Base-by-base conservation (phyloP, 2,888 invertebrate species). In the Andrena praecox region DNA sequence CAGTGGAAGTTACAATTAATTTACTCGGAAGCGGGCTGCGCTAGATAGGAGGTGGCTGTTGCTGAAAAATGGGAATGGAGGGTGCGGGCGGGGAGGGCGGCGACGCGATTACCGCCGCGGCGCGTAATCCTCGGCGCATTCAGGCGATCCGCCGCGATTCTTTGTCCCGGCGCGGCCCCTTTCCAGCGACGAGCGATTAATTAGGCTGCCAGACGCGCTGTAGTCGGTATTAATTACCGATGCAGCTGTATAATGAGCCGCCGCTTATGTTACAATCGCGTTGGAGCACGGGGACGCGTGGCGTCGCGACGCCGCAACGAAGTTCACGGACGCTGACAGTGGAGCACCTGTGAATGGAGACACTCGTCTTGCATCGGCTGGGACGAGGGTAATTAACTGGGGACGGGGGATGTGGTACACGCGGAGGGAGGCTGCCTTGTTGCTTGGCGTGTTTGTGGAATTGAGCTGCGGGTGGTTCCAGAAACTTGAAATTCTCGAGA, bases 221-320 rank as follows among this genome's bases (percentile, higher is more conserved):
- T 66, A 56, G 50, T 56, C 50, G 72, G 50, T 77, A 77, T 72
- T 77, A 77, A 77, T 77, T 77, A 77, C 69, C 70, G 71, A 77
- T 71, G 76, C 42, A n/a, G 16, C 16, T 33, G 76, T 42, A 64
- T 77, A 77, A 77, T 71, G 71, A 77, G 76, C 76, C 54, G 29
- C n/a, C 56, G 71, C 48, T 77, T 64, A 77, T 56, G 64, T 63
- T 71, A 64, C 64, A 64, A 77, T 71, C 70, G 71, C 71, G 76
- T 69, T 69, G 62, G 60, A 33, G 54, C 20, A 0, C 24, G 60
- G 27, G 52, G 31, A 27, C 29, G 66, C 66, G 42, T 52, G 24
- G n/a, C 54, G 54, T 33, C 31, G 31, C 33, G 2, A 12, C 42
- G 29, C 70, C 20, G 12, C 35, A 2, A 7, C 10, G 56, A 56